These are phyloP conservation scores for Tachycineta bicolor DNA, from an alignment of 2,113 vertebrate genomes.

Conservation along the genomic window DNA sequence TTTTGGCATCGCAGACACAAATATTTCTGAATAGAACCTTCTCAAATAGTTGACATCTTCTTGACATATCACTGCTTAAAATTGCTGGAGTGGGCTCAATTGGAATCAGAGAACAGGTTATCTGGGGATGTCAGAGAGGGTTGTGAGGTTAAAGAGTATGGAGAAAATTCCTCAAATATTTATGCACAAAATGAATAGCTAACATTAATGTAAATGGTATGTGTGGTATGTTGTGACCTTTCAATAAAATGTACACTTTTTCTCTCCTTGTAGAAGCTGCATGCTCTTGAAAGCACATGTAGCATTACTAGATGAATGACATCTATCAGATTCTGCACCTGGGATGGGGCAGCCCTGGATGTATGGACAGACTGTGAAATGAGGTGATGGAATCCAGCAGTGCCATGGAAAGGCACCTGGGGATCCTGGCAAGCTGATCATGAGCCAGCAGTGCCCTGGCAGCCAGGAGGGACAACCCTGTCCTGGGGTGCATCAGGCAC, in stretches of 20 bases:
- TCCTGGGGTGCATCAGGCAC: background rate
- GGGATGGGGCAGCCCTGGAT: background rate
- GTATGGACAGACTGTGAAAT: background rate
- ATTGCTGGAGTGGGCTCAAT: background rate
- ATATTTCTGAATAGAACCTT: background rate
- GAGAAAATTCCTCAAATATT: background rate
- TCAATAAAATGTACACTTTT: background rate
- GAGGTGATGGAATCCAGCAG: background rate
- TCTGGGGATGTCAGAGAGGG: background rate
- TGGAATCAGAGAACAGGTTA: background rate
- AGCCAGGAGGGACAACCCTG: background rate
- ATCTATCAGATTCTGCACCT: background rate
- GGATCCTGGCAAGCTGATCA: accelerated
- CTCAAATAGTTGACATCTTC: background rate
- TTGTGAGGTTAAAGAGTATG: background rate
- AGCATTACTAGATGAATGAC: background rate
- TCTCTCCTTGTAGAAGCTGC: background rate
- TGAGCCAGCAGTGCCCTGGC: background rate
- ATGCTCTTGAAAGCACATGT: background rate
- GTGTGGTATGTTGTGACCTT: background rate
- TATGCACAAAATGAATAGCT: background rate
- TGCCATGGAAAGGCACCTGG: background rate
- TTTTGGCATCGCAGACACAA: background rate
- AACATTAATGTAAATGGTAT: background rate
- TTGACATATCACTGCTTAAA: background rate